Base-by-base conservation (phyloP, 1,140 invertebrate species). In the Saccostrea cuccullata region DNA sequence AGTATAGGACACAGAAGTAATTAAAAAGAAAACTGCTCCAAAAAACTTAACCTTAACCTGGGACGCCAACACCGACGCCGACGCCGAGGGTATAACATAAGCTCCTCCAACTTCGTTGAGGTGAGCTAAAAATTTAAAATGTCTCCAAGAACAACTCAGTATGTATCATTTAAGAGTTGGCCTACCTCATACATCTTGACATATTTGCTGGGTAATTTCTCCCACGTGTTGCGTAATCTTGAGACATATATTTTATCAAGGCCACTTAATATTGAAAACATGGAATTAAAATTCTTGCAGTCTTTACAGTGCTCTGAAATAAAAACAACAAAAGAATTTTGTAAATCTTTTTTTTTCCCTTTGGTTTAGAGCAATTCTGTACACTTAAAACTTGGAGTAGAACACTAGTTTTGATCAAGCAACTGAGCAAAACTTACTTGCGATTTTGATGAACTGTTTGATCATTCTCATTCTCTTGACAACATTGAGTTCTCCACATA, bases 271-370 rank as follows among this genome's bases (percentile, higher is more conserved):
- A 99, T 99, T 85, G 99, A 99, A 96, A 99, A 99, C 98, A 99
- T 99, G 0, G 99, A 99, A 96, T 99, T 99, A 95, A 99, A 99
- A 96, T 99, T 99, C 95, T 99, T 99, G 93, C 98, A 99, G 94
- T 99, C 98, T 95, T 99, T 99, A 95, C 98, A 99, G 95, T 98
- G 97, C 82, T 97, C 97, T 97, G 92, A 94, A 94, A 92, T 90
- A 84, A 89, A 88, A 64, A 56, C 23, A 64, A 64, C 30, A 36
- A 36, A 82, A 36, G 26, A 82, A n/a, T n/a, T n/a, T 40, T 30
- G 9, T 47, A 8, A n/a, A n/a, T n/a, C n/a, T n/a, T n/a, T n/a
- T n/a, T n/a, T n/a, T n/a, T n/a, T n/a, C n/a, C n/a, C n/a, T n/a
- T n/a, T n/a, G n/a, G n/a, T n/a, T n/a, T n/a, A n/a, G n/a, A n/a